Base-by-base conservation (phyloP, 2,113 vertebrate species). In the Sorex fumeus region DNA sequence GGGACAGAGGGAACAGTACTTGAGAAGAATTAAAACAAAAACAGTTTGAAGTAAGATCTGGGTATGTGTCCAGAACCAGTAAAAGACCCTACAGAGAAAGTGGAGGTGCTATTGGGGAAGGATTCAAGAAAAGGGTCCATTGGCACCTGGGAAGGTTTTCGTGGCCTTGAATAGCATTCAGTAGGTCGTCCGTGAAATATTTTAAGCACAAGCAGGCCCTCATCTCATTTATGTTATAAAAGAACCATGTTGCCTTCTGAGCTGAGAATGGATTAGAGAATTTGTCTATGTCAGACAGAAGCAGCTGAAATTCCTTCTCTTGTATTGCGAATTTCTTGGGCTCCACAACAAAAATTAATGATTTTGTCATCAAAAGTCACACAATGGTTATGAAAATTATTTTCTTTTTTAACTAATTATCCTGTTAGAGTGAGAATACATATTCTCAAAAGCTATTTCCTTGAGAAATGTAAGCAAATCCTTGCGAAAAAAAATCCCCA, bases 391-490 rank as follows among this genome's bases (percentile, higher is more conserved):
- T 76, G 76, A 88, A 11, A 53, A 88, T 91, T 91, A 92, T 84
- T 79, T 60, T 23, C 6, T 53, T 53, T 53, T 76, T 70, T 76
- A 92, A 95, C 25, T 40, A 74, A 60, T 57, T 77, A 80, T 72
- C 86, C 15, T 75, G 47, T 88, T 79, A 34, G 0, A 76, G 40
- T 92, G 70, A 92, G 90, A 84, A 75, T 10, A 69, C 32, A 53
- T 34, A 69, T 34, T 40, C 53, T 32, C 7, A 74, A 87, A 87
- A 75, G 27, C 85, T 93, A 47, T 90, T 95, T 92, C 74, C 30
- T 95, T 92, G 87, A 91, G 53, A 95, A 97, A 96, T 90, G 84
- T 72, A 88, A 88, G 75, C 57, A 93, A 76, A 71, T 77, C 82
- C 32, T 81, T 71, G 28, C 34, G 27, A 64, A 64, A 60, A 60